A percentile compares a stretch with the other conserved stretches of the same genome.
phyloP scores from a whole-genome alignment of 2,113 vertebrate genomes.

The Propithecus coquereli region DNA sequence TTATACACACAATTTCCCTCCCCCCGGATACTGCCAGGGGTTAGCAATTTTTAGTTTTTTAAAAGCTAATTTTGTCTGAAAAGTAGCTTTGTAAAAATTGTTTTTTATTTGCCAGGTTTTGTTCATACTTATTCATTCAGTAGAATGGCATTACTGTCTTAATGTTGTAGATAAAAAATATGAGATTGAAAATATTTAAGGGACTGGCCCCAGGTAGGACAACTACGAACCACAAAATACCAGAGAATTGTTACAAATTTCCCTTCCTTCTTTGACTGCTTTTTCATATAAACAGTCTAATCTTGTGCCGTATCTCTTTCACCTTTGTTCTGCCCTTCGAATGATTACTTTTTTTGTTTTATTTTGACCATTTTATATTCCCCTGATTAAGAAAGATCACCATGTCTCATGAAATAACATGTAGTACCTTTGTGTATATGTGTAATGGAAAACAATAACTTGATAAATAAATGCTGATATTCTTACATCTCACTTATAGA shows the following conservation, averaged over 20 bases:
- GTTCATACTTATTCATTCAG: not conserved
- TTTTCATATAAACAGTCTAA: not conserved
- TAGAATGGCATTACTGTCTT: not conserved
- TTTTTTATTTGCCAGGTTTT: constrained; percentile 12
- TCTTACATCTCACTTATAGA: not conserved
- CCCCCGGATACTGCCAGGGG: not conserved
- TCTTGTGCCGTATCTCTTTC: not conserved
- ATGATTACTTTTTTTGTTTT: not conserved
- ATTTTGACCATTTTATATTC: constrained; percentile 9
- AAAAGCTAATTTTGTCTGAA: not conserved
- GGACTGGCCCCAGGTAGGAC: not conserved
- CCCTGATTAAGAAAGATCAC: not conserved
- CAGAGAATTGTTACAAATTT: not conserved
- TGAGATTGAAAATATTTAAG: not conserved
- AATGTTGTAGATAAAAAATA: not conserved
- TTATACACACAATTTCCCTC: not conserved
- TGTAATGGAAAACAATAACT: not conserved
- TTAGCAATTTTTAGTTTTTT: constrained; percentile 6
- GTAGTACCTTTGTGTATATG: not conserved
- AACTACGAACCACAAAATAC: constrained; percentile 19
- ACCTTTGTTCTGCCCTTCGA: constrained; percentile 1
- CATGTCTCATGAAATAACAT: not conserved
- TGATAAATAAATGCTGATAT: not conserved
- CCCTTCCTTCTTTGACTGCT: not conserved
- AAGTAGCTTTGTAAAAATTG: not conserved